These are phyloP conservation scores for Lycophotia porphyrea DNA, from an alignment of 2,888 invertebrate species.

Conservation along the genomic window DNA sequence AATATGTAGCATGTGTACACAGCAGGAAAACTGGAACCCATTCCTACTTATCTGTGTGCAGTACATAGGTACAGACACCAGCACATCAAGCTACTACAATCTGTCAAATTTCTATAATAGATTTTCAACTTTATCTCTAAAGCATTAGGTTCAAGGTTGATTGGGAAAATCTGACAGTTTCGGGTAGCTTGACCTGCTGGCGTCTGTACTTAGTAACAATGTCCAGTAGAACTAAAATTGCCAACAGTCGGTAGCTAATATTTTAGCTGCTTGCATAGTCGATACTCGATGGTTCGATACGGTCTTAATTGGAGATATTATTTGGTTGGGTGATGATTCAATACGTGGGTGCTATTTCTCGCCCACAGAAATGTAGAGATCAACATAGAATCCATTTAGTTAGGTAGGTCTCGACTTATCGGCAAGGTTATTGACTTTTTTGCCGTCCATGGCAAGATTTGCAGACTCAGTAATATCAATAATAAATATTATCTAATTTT, in stretches of 20 bases:
- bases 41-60: background rate
- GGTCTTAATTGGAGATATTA: slow-evolving; percentile 27
- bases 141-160: no score
- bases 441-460: slow-evolving; percentile 10
- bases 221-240: slow-evolving; percentile 1
- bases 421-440: slow-evolving; percentile 46
- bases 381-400: slow-evolving; percentile 23
- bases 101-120: no score
- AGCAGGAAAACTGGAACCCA: slow-evolving; percentile 48
- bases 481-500: background rate
- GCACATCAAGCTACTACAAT: no score
- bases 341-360: slow-evolving; percentile 60
- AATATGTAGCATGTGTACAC: background rate
- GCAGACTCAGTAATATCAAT: background rate
- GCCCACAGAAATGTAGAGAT: slow-evolving; percentile 51
- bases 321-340: slow-evolving; percentile 58
- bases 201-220: background rate
- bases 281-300: slow-evolving; percentile 19
- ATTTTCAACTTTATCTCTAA: no score
- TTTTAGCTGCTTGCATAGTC: background rate
- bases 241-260: background rate
- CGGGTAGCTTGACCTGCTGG: no score
- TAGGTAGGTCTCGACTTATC: slow-evolving; percentile 18
- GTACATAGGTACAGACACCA: background rate
- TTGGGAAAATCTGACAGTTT: no score